Conservation (phyloP, 92 coral and sea anemone species). For the Zoanthus sociatus region DNA sequence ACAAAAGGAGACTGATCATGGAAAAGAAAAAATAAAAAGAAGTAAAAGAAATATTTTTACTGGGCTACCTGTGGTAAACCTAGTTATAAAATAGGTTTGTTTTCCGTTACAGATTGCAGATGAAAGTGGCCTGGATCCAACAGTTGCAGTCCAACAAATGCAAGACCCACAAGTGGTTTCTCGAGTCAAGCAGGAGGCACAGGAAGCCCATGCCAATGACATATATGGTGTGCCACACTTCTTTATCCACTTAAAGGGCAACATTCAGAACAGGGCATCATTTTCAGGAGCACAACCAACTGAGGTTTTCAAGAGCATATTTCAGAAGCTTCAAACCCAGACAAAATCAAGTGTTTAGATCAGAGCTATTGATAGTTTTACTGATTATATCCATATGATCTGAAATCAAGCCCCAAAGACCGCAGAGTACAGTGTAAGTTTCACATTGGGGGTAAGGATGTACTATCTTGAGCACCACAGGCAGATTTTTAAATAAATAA, state of each 20-base stretch:
- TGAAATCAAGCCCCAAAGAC: no score
- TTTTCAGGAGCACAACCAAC: constrained; percentile 98
- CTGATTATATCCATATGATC: not conserved
- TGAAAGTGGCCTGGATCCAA: constrained; percentile 74
- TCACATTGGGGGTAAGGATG: no score
- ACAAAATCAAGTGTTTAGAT: constrained; percentile 82
- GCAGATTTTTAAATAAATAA: no score
- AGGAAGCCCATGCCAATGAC: constrained; percentile 67
- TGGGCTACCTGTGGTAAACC: no score
- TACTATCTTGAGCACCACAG: no score
- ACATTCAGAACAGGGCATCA: constrained; percentile 52
- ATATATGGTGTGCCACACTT: constrained; percentile 91
- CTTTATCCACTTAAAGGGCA: constrained; percentile 69
- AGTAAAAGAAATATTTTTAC: no score
- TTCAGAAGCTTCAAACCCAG: constrained; percentile 68
- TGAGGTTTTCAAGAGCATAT: constrained; percentile 72
- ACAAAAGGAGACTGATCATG: no score
- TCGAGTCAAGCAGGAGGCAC: constrained; percentile 82
- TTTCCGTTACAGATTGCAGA: constrained; percentile 55
- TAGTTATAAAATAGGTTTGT: no score
- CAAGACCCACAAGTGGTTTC: constrained; percentile 65
- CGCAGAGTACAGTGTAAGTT: no score
- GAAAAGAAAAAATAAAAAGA: no score
- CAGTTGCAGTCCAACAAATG: constrained; percentile 73
- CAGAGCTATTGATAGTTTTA: not conserved